These are phyloP conservation scores for Phataginus tricuspis DNA, from an alignment of 2,797 vertebrate genomes.

Conservation along the genomic window DNA sequence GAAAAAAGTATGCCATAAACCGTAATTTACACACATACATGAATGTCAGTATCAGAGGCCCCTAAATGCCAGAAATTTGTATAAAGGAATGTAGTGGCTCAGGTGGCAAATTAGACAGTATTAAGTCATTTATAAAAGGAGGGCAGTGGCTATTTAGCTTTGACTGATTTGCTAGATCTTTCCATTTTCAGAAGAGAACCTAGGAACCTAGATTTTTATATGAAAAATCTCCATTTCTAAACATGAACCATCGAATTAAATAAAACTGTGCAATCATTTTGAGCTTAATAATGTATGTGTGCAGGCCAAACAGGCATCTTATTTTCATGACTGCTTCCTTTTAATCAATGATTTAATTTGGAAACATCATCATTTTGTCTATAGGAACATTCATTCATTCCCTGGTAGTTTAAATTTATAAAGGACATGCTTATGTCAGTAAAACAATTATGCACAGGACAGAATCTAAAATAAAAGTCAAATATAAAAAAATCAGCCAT, in stretches of 20 bases:
- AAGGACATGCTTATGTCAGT: neutral
- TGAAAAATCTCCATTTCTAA: neutral
- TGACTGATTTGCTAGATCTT: neutral
- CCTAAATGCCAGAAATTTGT: neutral
- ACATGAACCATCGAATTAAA: neutral
- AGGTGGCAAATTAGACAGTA: neutral
- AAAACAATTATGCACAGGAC: neutral
- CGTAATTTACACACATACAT: neutral
- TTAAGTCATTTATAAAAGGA: neutral
- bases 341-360: slow-evolving; percentile 9
- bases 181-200: neutral
- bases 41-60: neutral
- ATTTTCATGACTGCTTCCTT: neutral
- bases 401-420: neutral
- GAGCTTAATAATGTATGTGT: neutral
- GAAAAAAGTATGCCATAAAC: neutral
- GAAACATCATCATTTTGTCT: neutral
- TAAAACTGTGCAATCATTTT: neutral
- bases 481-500: neutral
- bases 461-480: neutral
- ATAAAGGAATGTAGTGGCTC: neutral
- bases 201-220: neutral
- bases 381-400: neutral
- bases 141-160: neutral
- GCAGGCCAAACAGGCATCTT: neutral